Percentiles rank a stretch among this genome's conserved stretches.
Evolutionary conservation across 2,113 vertebrate species (phyloP).

Genomic region (Oryzias curvinotus): DNA sequence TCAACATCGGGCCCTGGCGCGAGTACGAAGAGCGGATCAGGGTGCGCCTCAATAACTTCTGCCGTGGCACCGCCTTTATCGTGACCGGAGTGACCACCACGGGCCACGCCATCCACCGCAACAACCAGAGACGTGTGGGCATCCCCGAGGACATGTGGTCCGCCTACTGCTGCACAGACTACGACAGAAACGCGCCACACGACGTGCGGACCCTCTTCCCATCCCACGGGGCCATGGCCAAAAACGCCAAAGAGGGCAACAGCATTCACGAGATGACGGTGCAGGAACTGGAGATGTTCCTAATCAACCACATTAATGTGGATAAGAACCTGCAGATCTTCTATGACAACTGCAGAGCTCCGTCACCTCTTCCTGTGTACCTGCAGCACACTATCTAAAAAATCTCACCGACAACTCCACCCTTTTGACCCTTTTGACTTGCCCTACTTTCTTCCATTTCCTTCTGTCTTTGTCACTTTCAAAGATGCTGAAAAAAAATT

Average conservation of each 20-base stretch:
- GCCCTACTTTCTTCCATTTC: neutral
- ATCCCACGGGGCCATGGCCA: conserved; percentile 52
- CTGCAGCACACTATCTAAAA: conserved; percentile 62
- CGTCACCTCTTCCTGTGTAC: conserved; percentile 71
- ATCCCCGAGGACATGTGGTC: conserved; percentile 74
- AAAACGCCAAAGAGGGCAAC: conserved; percentile 66
- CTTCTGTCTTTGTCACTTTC: too few relatives aligned
- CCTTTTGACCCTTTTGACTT: neutral
- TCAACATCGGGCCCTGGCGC: conserved; percentile 77
- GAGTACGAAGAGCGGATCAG: conserved; percentile 71
- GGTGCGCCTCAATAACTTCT: conserved; percentile 75
- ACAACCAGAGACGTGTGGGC: conserved; percentile 72
- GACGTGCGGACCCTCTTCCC: conserved; percentile 67
- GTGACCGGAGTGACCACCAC: conserved; percentile 72
- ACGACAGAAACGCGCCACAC: conserved; percentile 70
- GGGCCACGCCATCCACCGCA: conserved; percentile 71
- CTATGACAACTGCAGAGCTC: conserved; percentile 75
- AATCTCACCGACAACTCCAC: too few relatives aligned
- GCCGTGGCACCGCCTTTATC: conserved; percentile 66
- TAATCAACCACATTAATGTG: conserved; percentile 61
- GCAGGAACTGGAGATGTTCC: conserved; percentile 66
- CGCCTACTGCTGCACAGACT: conserved; percentile 76
- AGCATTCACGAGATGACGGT: conserved; percentile 63
- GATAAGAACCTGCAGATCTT: conserved; percentile 74
- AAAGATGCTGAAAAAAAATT: neutral